These are phyloP conservation scores for Rhabdomys pumilio DNA, from an alignment of 2,797 vertebrate genomes.

Conservation along the genomic window DNA sequence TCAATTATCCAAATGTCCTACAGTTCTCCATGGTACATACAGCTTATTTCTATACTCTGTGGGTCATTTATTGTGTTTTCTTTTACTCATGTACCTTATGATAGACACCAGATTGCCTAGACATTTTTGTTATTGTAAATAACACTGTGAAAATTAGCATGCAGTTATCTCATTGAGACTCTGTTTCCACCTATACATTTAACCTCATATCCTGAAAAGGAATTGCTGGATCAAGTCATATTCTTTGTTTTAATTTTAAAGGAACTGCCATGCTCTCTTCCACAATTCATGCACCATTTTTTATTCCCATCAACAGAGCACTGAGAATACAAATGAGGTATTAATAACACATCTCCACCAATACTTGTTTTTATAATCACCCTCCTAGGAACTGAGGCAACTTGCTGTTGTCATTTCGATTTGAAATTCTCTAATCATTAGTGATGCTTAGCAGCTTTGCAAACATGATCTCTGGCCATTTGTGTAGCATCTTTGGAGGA, in stretches of 20 bases:
- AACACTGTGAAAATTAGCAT: not conserved
- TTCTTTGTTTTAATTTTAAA: not conserved
- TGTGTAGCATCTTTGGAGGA: not conserved
- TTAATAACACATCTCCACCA: not conserved
- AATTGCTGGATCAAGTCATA: not conserved
- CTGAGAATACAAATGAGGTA: not conserved
- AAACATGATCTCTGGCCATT: not conserved
- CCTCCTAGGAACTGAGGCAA: not conserved
- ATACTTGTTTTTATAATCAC: not conserved
- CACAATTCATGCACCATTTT: not conserved
- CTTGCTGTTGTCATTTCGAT: slow-evolving; percentile 5
- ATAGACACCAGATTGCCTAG: not conserved
- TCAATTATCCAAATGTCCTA: not conserved
- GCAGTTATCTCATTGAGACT: not conserved
- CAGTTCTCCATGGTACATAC: not conserved
- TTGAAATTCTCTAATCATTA: not conserved
- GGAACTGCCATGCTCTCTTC: not conserved
- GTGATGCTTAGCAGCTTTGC: not conserved
- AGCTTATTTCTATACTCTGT: not conserved
- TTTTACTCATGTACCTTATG: not conserved
- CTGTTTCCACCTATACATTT: not conserved
- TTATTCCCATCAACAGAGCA: not conserved
- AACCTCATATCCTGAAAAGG: not conserved
- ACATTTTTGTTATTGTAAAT: not conserved
- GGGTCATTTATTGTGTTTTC: not conserved